phyloP scores from a whole-genome alignment of 2,797 vertebrate genomes.

The Pelobates cultripes region DNA sequence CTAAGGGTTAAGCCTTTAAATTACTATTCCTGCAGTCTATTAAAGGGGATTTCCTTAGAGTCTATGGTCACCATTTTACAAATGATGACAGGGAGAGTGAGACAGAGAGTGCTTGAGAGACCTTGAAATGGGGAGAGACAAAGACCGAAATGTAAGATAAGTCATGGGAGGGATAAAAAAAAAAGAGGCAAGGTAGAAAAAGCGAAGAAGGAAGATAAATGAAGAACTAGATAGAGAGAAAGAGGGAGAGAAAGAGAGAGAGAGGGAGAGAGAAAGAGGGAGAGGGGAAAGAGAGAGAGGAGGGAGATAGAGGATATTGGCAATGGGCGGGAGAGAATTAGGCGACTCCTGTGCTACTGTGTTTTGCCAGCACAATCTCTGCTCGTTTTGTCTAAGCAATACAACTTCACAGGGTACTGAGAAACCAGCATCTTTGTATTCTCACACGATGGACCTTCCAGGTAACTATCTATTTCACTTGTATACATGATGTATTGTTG shows the following conservation, averaged over 20 bases:
- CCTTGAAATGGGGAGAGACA: too few species aligned
- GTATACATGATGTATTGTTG: background rate
- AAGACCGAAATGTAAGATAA: too few species aligned
- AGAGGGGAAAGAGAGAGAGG: constrained; percentile 50
- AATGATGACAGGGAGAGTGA: too few species aligned
- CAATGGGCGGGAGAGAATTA: constrained; percentile 85
- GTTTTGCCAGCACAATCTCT: constrained; percentile 72
- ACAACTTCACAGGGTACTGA: constrained; percentile 71
- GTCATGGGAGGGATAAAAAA: too few species aligned
- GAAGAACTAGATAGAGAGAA: background rate
- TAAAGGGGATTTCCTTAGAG: too few species aligned
- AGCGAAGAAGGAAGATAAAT: constrained; percentile 17
- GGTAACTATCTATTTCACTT: constrained; percentile 72
- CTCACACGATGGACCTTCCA: constrained; percentile 80
- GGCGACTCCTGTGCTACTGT: constrained; percentile 74
- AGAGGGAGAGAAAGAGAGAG: constrained; percentile 14
- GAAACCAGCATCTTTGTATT: constrained; percentile 57
- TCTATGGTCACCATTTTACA: too few species aligned
- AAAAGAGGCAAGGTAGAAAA: constrained; percentile 10
- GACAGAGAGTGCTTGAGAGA: too few species aligned
- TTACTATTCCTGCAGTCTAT: too few species aligned
- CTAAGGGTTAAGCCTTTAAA: background rate
- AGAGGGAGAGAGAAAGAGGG: constrained; percentile 3
- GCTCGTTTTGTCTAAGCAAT: constrained; percentile 76
- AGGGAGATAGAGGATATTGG: constrained; percentile 69